Conservation (phyloP, 2,113 vertebrate genomes). For the Arvicanthis niloticus region DNA sequence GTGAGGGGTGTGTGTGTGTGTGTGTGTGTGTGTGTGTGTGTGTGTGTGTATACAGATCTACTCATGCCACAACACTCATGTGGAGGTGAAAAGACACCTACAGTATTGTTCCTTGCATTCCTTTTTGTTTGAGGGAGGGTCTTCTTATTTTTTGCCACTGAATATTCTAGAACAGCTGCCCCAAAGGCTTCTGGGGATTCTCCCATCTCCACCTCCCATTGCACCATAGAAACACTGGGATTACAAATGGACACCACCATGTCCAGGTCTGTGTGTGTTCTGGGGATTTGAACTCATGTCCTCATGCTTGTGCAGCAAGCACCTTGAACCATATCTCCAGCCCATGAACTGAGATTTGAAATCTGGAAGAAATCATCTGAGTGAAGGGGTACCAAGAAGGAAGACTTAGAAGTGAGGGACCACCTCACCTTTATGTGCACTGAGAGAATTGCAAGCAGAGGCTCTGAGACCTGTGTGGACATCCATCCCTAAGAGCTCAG, state of each 20-base stretch:
- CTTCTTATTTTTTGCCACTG: background rate
- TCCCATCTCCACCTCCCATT: background rate
- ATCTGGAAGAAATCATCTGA: background rate
- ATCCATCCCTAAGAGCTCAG: background rate
- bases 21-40: background rate
- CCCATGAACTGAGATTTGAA: background rate
- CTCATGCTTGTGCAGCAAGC: background rate
- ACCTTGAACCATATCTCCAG: background rate
- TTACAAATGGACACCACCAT: background rate
- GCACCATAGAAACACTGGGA: background rate
- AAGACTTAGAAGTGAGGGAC: background rate
- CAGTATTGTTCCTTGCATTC: background rate
- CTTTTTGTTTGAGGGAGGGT: background rate
- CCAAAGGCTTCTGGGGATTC: background rate
- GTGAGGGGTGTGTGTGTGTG: background rate
- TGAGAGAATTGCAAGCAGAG: background rate
- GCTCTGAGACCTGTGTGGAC: background rate
- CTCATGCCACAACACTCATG: background rate
- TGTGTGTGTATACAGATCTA: background rate
- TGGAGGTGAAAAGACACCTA: background rate
- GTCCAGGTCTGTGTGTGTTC: background rate
- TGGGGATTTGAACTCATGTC: background rate
- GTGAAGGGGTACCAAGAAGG: background rate
- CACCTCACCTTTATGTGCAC: background rate
- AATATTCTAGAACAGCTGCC: background rate